Conservation (phyloP, 2,888 invertebrate species). For the Tetheella fluctuosa region DNA sequence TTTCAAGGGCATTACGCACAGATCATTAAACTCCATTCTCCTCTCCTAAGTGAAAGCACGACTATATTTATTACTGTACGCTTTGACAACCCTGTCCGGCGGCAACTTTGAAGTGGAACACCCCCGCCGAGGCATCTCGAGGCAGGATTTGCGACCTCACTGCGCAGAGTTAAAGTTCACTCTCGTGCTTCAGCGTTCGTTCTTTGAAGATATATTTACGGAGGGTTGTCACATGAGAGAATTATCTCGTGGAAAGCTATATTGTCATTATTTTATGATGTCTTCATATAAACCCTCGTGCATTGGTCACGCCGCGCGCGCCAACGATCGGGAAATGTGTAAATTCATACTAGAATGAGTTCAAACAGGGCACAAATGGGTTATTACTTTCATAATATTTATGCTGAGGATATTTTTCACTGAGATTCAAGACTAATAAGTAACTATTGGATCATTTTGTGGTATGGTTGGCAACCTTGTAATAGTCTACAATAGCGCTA, state of each 20-base stretch:
- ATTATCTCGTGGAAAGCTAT: conserved; percentile 61
- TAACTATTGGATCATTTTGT: too few relatives aligned
- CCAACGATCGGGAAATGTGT: conserved; percentile 50
- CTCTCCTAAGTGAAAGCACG: conserved; percentile 61
- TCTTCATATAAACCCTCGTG: conserved; percentile 59
- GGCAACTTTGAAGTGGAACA: conserved; percentile 31
- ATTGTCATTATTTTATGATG: conserved; percentile 78
- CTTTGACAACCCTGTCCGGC: conserved; percentile 70
- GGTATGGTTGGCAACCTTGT: too few relatives aligned
- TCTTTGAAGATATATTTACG: conserved; percentile 28
- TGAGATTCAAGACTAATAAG: neutral
- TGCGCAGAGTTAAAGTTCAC: conserved; percentile 10
- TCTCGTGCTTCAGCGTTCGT: conserved; percentile 7
- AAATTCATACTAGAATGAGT: conserved; percentile 52
- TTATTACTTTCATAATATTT: conserved; percentile 33
- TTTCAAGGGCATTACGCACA: conserved; percentile 74
- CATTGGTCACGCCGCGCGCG: conserved; percentile 51
- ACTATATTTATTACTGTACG: conserved; percentile 75
- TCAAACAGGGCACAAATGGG: conserved; percentile 48
- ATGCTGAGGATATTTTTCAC: neutral
- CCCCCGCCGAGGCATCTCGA: conserved; percentile 25
- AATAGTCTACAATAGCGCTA: too few relatives aligned
- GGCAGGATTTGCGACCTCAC: conserved; percentile 23
- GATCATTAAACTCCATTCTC: conserved; percentile 75
- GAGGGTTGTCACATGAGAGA: conserved; percentile 59